Conservation (phyloP, 1,140 invertebrate genomes). For the Magallana angulata region DNA sequence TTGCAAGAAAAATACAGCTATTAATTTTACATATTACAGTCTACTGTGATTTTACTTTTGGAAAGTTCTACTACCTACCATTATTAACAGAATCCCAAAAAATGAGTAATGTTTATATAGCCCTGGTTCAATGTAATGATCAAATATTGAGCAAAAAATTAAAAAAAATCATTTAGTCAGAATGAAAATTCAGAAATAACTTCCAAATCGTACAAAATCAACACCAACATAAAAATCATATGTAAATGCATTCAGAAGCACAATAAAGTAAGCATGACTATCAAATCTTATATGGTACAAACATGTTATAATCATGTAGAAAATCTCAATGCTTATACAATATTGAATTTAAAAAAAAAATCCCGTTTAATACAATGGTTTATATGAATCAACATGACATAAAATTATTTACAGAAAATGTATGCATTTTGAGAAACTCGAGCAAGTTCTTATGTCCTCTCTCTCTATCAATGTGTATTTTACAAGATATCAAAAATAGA, state of each 20-base stretch:
- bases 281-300: constrained; percentile 20
- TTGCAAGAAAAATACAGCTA: too few relatives aligned
- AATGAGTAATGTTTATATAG: too few relatives aligned
- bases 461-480: constrained; percentile 1
- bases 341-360: neutral
- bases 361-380: constrained; percentile 25
- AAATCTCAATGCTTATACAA: constrained; percentile 26
- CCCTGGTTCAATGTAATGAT: too few relatives aligned
- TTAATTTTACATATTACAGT: too few relatives aligned
- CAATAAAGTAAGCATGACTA: constrained; percentile 21
- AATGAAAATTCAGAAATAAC: too few relatives aligned
- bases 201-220: neutral
- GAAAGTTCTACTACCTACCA: too few relatives aligned
- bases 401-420: constrained; percentile 1
- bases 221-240: constrained; percentile 11
- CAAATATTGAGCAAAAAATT: too few relatives aligned
- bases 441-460: neutral
- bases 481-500: constrained; percentile 3
- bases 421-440: neutral
- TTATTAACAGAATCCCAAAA: too few relatives aligned
- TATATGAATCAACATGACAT: constrained; percentile 21
- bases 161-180: too few relatives aligned
- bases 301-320: constrained; percentile 4
- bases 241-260: constrained; percentile 10
- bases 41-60: too few relatives aligned